Base-by-base conservation (phyloP, 1,140 invertebrate species). In the Achatina immaculata region DNA sequence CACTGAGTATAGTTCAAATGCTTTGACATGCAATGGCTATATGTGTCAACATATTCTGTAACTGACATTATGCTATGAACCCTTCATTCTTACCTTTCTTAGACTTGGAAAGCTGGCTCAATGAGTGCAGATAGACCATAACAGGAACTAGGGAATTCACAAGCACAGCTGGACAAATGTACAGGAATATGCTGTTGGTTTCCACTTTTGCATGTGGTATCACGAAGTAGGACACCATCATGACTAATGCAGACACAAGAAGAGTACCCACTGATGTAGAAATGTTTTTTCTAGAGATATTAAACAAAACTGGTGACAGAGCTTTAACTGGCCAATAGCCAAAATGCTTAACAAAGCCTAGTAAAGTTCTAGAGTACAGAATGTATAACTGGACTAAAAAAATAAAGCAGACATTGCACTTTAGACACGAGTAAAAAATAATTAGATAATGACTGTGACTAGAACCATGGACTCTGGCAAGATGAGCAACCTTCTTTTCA, bases 181-280 rank as follows among this genome's bases (percentile, higher is more conserved):
- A 75, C n/a, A 75, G 73, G 28, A 75, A 75, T 31, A 75, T 31
- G 28, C 36, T 51, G n/a, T 36, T 38, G 36, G 1, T 28, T n/a
- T 14, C 28, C 7, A 16, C 38, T 3, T 55, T 16, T 58, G 51
- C 45, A n/a, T 55, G 42, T 6, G 31, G 1, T 48, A 75, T 75
- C 1, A 75, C n/a, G 19, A 48, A 14, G 73, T 21, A 58, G 9
- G 34, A 2, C 4, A 36, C 21, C 3, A 75, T 1, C 45, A 58
- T 58, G 73, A 75, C n/a, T 34, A 58, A 11, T 40, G 38, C 45
- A 24, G 28, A 55, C 73, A 75, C 2, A 1, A 75, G 28, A 24
- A 75, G 73, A 14, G 51, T 75, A 4, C 43, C 31, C 45, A 36
- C 73, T 9, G 73, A 75, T 6, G 38, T n/a, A 40, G 34, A 31